Base-by-base conservation (phyloP, 2,797 vertebrate genomes). In the Toxotes lorentzi region DNA sequence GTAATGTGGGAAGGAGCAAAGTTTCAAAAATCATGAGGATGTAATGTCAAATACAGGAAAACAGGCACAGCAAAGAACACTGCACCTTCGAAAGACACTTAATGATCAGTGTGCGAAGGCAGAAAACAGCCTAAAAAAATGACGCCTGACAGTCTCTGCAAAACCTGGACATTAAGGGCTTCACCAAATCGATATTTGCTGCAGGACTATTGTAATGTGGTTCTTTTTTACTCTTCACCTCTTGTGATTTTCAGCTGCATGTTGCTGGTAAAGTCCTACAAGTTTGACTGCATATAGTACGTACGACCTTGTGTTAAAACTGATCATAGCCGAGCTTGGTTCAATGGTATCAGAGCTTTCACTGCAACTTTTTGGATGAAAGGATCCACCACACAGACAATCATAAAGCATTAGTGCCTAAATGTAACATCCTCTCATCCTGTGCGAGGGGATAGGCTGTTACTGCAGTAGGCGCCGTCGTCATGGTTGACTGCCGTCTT, bases 401-500 rank as follows among this genome's bases (percentile, higher is more conserved):
- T 64, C 48, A 50, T 63, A 72, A 63, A 82, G 27, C 38, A 69
- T 81, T 62, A 63, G 57, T 62, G 51, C 62, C 56, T 63, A 65
- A 81, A 80, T 64, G 64, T 76, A 85, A 85, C 66, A 66, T 81
- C 57, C 70, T 78, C 76, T 80, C 70, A 58, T 80, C 76, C 82
- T 63, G 63, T 62, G 76, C 74, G 71, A 75, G 78, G 32, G 76
- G 73, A 83, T 64, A 78, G 65, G 79, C 78, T 82, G 74, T 69
- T 84, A 81, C 88, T 88, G 86, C 87, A 87, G 86, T 76, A 67
- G 71, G 71, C 68, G 51, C 71, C 73, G 41, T 85, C 61, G 83
- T 89, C 83, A 86, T 77, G 89, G 84, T 87, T 81, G 86, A 88
- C 83, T 90, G 86, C 84, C 45, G 65, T 88, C 83, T 86, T 86